Conservation (phyloP, 2,888 invertebrate species). For the Cybosia mesomella region DNA sequence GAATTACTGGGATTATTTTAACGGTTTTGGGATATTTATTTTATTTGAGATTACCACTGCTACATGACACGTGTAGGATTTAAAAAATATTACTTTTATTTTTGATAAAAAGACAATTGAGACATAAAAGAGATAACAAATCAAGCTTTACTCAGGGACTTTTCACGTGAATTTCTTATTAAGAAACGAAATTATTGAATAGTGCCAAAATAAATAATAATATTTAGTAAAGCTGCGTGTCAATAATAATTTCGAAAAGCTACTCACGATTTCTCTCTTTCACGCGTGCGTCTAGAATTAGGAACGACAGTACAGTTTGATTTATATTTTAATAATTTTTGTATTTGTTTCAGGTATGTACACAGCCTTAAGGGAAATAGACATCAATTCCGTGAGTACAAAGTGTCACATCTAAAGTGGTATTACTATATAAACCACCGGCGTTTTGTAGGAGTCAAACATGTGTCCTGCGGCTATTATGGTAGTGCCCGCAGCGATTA, state of each 20-base stretch:
- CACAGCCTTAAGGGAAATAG: slow-evolving; percentile 22
- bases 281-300: not conserved
- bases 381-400: slow-evolving; percentile 52
- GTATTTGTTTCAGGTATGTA: slow-evolving; percentile 65
- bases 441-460: slow-evolving; percentile 43
- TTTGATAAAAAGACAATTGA: no score
- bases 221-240: not conserved
- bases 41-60: no score
- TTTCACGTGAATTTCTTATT: no score
- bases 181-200: not conserved
- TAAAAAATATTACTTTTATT: no score
- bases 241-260: not conserved
- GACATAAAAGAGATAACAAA: no score
- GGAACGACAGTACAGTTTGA: not conserved
- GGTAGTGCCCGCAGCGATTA: slow-evolving; percentile 52
- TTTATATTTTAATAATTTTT: slow-evolving; percentile 8
- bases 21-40: no score
- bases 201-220: not conserved
- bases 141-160: no score
- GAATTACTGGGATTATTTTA: no score
- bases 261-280: not conserved
- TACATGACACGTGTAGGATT: no score
- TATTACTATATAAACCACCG: slow-evolving; percentile 34
- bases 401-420: slow-evolving; percentile 42
- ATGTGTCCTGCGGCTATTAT: slow-evolving; percentile 36